Conservation (phyloP, 2,113 vertebrate genomes). For the Grus americana region DNA sequence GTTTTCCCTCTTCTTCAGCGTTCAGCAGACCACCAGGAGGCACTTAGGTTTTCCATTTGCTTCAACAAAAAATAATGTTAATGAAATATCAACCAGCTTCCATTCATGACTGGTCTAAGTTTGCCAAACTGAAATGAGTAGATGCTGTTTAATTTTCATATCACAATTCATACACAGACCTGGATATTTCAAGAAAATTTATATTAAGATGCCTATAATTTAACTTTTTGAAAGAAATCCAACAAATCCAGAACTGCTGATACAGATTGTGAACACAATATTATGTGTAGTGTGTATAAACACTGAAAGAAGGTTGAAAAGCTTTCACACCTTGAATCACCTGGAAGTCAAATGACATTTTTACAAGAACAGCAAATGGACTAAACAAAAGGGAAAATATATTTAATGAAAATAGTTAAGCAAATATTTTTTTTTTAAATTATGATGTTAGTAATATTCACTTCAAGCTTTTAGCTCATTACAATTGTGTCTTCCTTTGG, state of each 20-base stretch:
- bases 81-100: not conserved
- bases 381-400: not conserved
- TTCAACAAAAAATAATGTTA: not conserved
- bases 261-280: not conserved
- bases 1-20: not conserved
- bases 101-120: not conserved
- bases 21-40: not conserved
- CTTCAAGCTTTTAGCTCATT: not conserved
- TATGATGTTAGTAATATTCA: not conserved
- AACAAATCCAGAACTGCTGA: not conserved
- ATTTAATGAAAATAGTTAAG: not conserved
- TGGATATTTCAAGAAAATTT: not conserved
- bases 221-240: not conserved
- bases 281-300: not conserved
- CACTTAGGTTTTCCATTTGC: not conserved
- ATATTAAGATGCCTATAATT: not conserved
- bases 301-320: not conserved
- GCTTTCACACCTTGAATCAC: not conserved
- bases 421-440: not conserved
- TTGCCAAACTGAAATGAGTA: not conserved
- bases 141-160: not conserved
- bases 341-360: not conserved
- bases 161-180: not conserved
- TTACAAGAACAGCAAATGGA: not conserved
- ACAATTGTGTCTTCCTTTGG: not conserved